These are phyloP conservation scores for Agriotes lineatus DNA, from an alignment of 2,888 invertebrate genomes.

Conservation along the genomic window DNA sequence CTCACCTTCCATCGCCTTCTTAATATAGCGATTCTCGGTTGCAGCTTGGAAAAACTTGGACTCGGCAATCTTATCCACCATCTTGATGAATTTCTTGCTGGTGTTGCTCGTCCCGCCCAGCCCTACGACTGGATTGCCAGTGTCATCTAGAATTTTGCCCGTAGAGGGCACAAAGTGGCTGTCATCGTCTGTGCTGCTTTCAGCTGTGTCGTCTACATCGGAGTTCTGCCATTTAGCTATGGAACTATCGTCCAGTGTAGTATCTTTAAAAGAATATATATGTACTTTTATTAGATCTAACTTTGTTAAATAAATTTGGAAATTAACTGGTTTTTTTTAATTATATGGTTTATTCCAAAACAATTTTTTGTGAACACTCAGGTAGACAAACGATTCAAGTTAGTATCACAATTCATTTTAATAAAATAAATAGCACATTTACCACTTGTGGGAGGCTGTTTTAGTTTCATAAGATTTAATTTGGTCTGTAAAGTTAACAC, in stretches of 20 bases:
- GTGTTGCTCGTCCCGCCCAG: conserved; percentile 52
- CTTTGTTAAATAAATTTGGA: too few relatives aligned
- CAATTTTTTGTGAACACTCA: too few relatives aligned
- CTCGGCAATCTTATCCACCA: conserved; percentile 88
- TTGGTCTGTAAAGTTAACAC: conserved; percentile 90
- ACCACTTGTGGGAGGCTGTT: conserved; percentile 55
- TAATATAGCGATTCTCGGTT: conserved; percentile 87
- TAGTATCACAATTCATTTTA: too few relatives aligned
- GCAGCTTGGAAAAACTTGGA: conserved; percentile 91
- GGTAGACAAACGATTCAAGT: too few relatives aligned
- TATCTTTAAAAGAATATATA: conserved; percentile 43
- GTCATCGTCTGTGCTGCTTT: conserved; percentile 83
- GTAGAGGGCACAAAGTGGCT: conserved; percentile 29
- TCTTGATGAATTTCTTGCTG: conserved; percentile 79
- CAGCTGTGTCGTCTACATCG: conserved; percentile 83
- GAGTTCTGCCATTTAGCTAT: conserved; percentile 77
- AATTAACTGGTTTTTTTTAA: too few relatives aligned
- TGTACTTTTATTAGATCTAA: not conserved
- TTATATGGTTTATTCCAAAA: too few relatives aligned
- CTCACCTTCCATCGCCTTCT: conserved; percentile 85
- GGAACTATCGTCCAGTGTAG: conserved; percentile 51
- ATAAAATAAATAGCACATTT: too few relatives aligned
- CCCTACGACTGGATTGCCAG: conserved; percentile 38
- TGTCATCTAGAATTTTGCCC: conserved; percentile 36
- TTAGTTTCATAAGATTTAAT: conserved; percentile 83